Evolutionary conservation across 1,140 invertebrate genomes (phyloP), one percentile per base, ranked within the genome.

Genomic region (Saccostrea echinata): DNA sequence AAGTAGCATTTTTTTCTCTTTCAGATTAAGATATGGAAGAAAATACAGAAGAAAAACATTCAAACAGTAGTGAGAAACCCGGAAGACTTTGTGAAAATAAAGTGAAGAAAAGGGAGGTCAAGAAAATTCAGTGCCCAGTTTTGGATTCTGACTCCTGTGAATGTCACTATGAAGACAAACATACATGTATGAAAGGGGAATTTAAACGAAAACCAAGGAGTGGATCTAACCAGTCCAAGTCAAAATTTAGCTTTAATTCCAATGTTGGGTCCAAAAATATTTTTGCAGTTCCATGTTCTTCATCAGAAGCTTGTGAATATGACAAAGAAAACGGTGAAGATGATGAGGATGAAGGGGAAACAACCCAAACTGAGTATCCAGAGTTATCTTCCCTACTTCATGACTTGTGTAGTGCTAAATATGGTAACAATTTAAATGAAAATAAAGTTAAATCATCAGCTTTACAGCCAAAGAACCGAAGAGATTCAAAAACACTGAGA

Each of bases 261-360:
- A 61, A 61, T 61, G 68, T 27, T 1, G 33, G 16, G 16, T 27
- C 27, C 27, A 30, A 16, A 12, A 76, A 30, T 33, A 76, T 8
- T 11, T 16, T 18, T 16, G 33, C 68, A 76, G 16, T 76, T 33
- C 68, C 68, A 13, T 76, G 68, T 33, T 76, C 68, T 12, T 76
- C 68, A 27, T 76, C 68, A 18, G 68, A 76, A 76, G 68, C 68
- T 1, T 30, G 9, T 33, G 68, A 76, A 30, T 76, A 76, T 76
- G 68, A 76, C 68, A 76, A 33, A 30, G 68, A 76, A 33, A 27
- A 76, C 16, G 68, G 68, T 2, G 68, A 76, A 76, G 68, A 76
- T 13, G 68, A 55, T 55, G 53, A 76, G 11, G 68, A 76, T 12
- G 68, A 76, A 76, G 68, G 68, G 68, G 68, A 76, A 27, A 33